Evolutionary conservation across 1,140 invertebrate genomes (phyloP), one percentile per base, ranked within the genome.

Genomic region (Pseudomyrmex cubaensis): DNA sequence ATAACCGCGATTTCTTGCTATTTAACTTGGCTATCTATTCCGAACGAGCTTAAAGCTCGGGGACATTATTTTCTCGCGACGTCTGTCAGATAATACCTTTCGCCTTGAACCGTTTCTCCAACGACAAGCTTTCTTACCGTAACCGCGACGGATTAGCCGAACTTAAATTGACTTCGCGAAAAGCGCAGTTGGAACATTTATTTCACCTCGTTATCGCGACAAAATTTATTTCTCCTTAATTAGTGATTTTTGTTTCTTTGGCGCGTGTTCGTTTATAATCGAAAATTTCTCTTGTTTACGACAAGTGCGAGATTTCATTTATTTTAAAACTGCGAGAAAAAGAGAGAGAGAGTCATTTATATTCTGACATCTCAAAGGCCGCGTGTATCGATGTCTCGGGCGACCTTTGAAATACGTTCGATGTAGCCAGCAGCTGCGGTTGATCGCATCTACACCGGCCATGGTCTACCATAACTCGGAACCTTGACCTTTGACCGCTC

Each of bases 21-120:
- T 80, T 80, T 72, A 80, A 80, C 76, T 80, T 80, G 56, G 76
- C 76, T 61, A 80, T 70, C 76, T 80, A 72, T 80, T 66, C n/a
- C 20, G 66, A n/a, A 1, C 44, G 66, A 72, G 66, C 66, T 80
- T 72, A 72, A 67, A 72, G 76, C 76, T 72, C 59, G 72, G 54
- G n/a, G 44, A 66, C 76, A 80, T 80, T 80, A 80, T 12, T 80
- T 56, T 59, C 44, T 59, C 13, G 50, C 52, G n/a, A 22, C 61
- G 74, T 76, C n/a, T 61, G 22, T 2, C 64, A 46, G 66, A 72
- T 80, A 80, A 78, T 70, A 52, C 20, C 35, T 17, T 22, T 35
- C 35, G 44, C 3, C 66, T 61, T 80, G 44, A 46, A 61, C 35
- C 20, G 61, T 77, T 7, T 5, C 62, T 22, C 75, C 25, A 54